A percentile compares a stretch with the other conserved stretches of the same genome.
These are phyloP conservation scores for Neodiprion lecontei DNA, from an alignment of 1,140 invertebrate species.

Conservation along the genomic window DNA sequence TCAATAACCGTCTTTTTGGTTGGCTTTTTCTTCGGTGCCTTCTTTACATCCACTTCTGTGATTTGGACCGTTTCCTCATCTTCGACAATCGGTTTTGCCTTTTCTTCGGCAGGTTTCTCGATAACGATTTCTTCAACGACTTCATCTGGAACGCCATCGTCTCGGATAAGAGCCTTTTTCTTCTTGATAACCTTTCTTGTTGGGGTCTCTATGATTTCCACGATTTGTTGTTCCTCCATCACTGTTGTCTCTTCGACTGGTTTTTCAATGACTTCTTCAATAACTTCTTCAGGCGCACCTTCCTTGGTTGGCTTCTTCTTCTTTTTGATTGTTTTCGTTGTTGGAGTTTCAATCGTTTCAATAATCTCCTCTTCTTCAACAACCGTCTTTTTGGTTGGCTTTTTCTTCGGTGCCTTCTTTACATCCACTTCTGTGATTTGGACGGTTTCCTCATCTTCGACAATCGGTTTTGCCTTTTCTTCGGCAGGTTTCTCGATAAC, in stretches of 20 bases:
- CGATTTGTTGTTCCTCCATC: slow-evolving; percentile 30
- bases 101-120: slow-evolving; percentile 34
- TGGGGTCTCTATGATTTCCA: slow-evolving; percentile 22
- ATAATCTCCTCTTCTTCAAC: slow-evolving; percentile 37
- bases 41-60: slow-evolving; percentile 24
- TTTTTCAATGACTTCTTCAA: slow-evolving; percentile 30
- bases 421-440: slow-evolving; percentile 31
- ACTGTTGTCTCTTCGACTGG: slow-evolving; percentile 22
- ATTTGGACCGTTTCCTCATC: slow-evolving; percentile 23
- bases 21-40: slow-evolving; percentile 14
- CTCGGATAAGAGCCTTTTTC: slow-evolving; percentile 28
- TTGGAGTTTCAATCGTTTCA: slow-evolving; percentile 37
- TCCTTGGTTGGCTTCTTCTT: slow-evolving; percentile 39
- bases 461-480: slow-evolving; percentile 29
- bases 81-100: slow-evolving; percentile 39
- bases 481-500: slow-evolving; percentile 34
- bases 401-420: slow-evolving; percentile 9
- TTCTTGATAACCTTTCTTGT: slow-evolving; percentile 28
- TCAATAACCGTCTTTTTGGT: slow-evolving; percentile 17
- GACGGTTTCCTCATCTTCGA: slow-evolving; percentile 25
- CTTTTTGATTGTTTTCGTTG: slow-evolving; percentile 45
- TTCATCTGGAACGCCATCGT: slow-evolving; percentile 32
- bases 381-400: slow-evolving; percentile 12
- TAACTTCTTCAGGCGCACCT: slow-evolving; percentile 27
- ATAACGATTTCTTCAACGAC: slow-evolving; percentile 38